These are phyloP conservation scores for Aphelinus certus DNA, from an alignment of 1,140 invertebrate genomes.

Conservation along the genomic window DNA sequence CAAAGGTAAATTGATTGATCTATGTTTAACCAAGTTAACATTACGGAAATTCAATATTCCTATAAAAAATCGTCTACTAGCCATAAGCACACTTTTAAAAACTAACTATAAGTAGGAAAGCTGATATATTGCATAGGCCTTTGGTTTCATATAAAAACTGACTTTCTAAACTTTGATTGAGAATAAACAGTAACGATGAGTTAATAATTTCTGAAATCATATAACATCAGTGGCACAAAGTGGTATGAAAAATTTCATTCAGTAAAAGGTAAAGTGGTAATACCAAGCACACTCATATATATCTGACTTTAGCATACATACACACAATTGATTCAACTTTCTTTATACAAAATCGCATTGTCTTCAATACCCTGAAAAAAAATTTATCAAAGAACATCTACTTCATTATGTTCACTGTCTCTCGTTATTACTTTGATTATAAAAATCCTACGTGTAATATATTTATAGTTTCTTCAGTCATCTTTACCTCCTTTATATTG, in stretches of 20 bases:
- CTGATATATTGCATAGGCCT: slow-evolving; percentile 18
- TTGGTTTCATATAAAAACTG: slow-evolving; percentile 33
- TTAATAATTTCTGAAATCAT: slow-evolving; percentile 10
- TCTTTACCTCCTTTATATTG: slow-evolving; percentile 2
- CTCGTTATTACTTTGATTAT: slow-evolving; percentile 9
- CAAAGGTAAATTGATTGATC: slow-evolving; percentile 3
- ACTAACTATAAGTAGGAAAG: slow-evolving; percentile 26
- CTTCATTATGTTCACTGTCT: slow-evolving; percentile 4
- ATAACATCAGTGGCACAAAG: neutral
- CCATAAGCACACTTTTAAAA: slow-evolving; percentile 25
- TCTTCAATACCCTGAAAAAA: neutral
- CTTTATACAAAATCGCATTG: slow-evolving; percentile 23
- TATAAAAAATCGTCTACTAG: slow-evolving; percentile 29
- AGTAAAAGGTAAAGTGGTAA: neutral
- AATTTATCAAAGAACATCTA: slow-evolving; percentile 14
- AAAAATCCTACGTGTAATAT: slow-evolving; percentile 26
- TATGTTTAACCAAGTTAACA: neutral
- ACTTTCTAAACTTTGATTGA: slow-evolving; percentile 22
- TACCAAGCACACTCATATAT: neutral
- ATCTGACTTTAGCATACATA: slow-evolving; percentile 11
- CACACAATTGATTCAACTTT: slow-evolving; percentile 1
- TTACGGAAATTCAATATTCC: slow-evolving; percentile 2
- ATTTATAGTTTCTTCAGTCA: slow-evolving; percentile 21
- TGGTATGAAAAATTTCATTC: slow-evolving; percentile 12
- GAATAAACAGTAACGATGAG: slow-evolving; percentile 10